Evolutionary conservation across 2,888 invertebrate species (phyloP), one percentile per base, ranked within the genome.

Genomic region (Notocelia uddmanniana): DNA sequence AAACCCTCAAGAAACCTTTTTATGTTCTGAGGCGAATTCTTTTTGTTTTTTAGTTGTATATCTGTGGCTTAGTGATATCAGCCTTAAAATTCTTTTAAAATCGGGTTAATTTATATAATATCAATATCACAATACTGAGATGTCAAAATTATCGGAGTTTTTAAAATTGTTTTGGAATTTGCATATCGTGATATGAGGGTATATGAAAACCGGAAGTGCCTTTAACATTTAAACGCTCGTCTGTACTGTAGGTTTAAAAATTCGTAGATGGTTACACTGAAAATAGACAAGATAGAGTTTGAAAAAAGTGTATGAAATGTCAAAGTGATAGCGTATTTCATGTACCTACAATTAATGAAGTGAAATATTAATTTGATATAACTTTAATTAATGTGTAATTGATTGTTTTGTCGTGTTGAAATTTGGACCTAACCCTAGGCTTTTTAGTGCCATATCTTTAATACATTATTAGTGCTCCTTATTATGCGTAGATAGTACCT

Each of bases 321-420:
- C 63, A 70, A 70, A 64, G 50, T 70, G 69, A 63, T 70, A 70
- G 63, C 57, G 50, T 64, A 69, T 57, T 48, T 58, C 8, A 23
- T 50, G 34, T 64, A 69, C 63, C 64, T 70, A 26, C 50, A 64
- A 52, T 50, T 69, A 31, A 50, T 19, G 45, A 41, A 45, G 57
- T 55, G 2, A 54, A 64, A 50, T 48, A 63, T 18, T 68, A 13
- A 60, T 18, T 41, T 54, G 31, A 48, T 45, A 50, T 18, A 18
- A 48, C 23, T 54, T n/a, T 15, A 31, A 9, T 45, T 18, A 19
- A 21, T 64, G 23, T 58, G 23, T 34, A 31, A 50, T 64, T n/a
- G 37, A 58, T 26, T 50, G 19, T n/a, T n/a, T n/a, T 19, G 26
- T 41, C 8, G 37, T 19, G 21, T 15, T 48, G 9, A 52, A 19